phyloP scores from a whole-genome alignment of 2,797 vertebrate genomes.

The Telmatherina bonti region DNA sequence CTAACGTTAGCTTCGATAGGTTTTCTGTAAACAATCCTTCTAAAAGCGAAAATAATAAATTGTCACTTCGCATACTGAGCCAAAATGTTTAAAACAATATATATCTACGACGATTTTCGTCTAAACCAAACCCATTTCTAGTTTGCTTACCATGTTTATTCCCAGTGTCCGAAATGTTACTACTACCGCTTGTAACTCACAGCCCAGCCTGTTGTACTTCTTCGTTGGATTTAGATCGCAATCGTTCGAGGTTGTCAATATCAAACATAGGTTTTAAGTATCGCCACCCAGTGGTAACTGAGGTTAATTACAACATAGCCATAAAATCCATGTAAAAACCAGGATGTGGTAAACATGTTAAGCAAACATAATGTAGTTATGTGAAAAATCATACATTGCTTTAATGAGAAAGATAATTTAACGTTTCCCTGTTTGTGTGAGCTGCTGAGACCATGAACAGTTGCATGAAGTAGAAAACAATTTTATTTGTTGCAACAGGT shows the following conservation, averaged over 20 bases:
- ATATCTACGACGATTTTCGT: neutral
- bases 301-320: neutral
- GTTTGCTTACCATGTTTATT: conserved; percentile 46
- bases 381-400: neutral
- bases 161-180: neutral
- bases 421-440: neutral
- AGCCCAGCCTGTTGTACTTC: conserved; percentile 33
- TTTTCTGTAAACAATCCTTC: conserved; percentile 1
- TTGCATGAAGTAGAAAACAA: neutral
- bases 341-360: neutral
- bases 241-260: neutral
- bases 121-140: neutral
- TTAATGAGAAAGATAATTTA: neutral
- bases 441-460: neutral
- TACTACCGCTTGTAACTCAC: neutral
- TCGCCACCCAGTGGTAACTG: conserved; percentile 30
- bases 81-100: fast-evolving
- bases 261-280: fast-evolving
- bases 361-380: neutral
- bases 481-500: neutral
- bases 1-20: conserved; percentile 57
- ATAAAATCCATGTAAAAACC: neutral
- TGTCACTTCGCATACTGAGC: neutral
- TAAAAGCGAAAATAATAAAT: neutral
- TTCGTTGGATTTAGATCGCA: conserved; percentile 15